Evolutionary conservation across 2,888 invertebrate genomes (phyloP), one percentile per base, ranked within the genome.

Genomic region (Carpatolechia fugitivella): DNA sequence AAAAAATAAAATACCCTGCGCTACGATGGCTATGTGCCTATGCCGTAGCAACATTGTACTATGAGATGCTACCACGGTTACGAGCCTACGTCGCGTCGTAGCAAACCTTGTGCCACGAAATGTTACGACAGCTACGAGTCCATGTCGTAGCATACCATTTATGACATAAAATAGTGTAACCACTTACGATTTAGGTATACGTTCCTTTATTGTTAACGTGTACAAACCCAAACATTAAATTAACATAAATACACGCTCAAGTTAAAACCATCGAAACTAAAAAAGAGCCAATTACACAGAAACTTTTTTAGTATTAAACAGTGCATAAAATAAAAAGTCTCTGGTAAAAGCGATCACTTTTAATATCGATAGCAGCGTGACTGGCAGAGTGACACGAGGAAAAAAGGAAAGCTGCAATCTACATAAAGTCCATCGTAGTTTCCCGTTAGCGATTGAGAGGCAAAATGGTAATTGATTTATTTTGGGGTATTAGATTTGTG

Each of bases 391-490:
- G 24, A 24, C 24, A 24, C 40, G 10, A 18, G 10, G 40, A 18
- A 11, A 41, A 18, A 41, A 18, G 40, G 18, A 7, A 44, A 44
- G 24, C 44, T 44, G 44, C 44, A 44, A 44, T 44, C 44, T 29
- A 44, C 29, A 44, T 44, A 20, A 44, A 44, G 20, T 44, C 20
- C n/a, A 44, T 44, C 44, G 2, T 44, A 44, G 44, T 44, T 44
- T 29, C 29, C 44, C 44, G 29, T 20, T 41, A 20, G 13, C 44
- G 20, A 13, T 29, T n/a, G 29, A 13, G 29, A 20, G 4, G 20
- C 7, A 44, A 29, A 44, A n/a, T 44, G 44, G 20, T 20, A 29
- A 6, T 29, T 13, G 44, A 24, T 8, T 29, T 44, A 13, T n/a
- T 8, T 16, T 2, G 4, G n/a, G 20, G 41, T 2, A 24, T 41